These are phyloP conservation scores for Pseudocheirus occidentalis DNA, from an alignment of 2,797 vertebrate genomes.

Conservation along the genomic window DNA sequence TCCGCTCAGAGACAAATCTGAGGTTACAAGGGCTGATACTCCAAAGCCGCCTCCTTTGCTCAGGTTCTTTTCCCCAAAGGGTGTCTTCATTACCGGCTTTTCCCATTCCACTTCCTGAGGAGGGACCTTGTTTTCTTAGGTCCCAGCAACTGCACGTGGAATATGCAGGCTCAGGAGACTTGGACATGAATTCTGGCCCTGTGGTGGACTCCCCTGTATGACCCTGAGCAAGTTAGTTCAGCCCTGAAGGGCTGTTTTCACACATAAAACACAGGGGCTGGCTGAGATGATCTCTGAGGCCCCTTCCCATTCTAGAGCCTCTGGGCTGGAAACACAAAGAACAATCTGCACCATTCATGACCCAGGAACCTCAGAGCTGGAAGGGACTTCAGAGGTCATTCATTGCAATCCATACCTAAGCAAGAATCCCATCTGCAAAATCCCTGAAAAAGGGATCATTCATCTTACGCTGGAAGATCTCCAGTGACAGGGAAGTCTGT, in stretches of 20 bases:
- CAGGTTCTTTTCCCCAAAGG: background rate
- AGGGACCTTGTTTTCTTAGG: background rate
- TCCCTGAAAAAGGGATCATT: background rate
- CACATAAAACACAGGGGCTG: background rate
- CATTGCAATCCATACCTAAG: background rate
- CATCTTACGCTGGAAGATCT: background rate
- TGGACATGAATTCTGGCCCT: background rate
- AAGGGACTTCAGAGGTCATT: background rate
- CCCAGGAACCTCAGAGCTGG: background rate
- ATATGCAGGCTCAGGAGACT: background rate
- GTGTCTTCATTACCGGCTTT: background rate
- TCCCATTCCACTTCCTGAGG: background rate
- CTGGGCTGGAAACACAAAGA: background rate
- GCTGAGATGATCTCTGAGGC: background rate
- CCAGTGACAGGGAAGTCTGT: background rate
- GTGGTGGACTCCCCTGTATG: background rate
- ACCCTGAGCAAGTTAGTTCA: background rate
- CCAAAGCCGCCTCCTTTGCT: background rate
- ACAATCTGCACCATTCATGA: background rate
- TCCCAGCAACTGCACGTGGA: slow-evolving; percentile 42
- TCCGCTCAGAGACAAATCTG: background rate
- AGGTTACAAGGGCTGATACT: background rate
- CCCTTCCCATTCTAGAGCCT: background rate
- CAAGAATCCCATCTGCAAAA: background rate
- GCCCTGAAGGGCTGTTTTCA: background rate